Evolutionary conservation across 37 sponge, comb jelly and placozoan species (phyloP), one percentile per base, ranked within the genome.

Genomic region (Chondrosia reniformis): DNA sequence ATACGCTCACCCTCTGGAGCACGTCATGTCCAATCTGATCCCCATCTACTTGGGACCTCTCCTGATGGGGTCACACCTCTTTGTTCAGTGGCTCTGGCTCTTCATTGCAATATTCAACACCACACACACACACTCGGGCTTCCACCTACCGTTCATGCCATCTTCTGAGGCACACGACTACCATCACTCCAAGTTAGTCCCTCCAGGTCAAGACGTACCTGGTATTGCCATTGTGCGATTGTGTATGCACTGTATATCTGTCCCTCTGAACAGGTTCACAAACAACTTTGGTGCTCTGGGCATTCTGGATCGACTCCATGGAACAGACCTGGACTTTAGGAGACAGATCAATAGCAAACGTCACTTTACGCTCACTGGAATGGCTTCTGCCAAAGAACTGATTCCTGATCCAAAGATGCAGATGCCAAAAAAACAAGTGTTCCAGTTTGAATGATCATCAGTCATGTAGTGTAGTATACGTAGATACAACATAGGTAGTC

Each of bases 151-250:
- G 10, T 88, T 97, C 45, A 65, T 93, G 63, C 88, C 85, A 2
- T 93, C 94, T 9, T 46, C 85, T 13, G 92, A 97, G 76, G 85
- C 85, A n/a, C 97, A 97, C 58, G 97, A 97, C 81, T 97, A 46
- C 84, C 97, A 97, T 41, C 97, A 97, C 44, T 42, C n/a, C 67
- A 84, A 52, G 94, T 93, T 33, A 82, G 91, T 39, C 52, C 52
- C 52, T 49, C 52, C 52, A 15, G 10, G 52, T 49, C 10, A 15
- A 49, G 15, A 19, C 15, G 10, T 49, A 10, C 52, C 52, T n/a
- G n/a, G n/a, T n/a, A 49, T 15, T 49, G 52, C 52, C 15, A 15
- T 36, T 69, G 72, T 69, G 2, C 42, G 72, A 17, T 1, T 34
- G 72, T 69, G 44, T 69, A 44, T 69, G 52, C 15, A 22, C 27